Percentiles rank a stretch among this genome's conserved stretches.
Evolutionary conservation across 35 echinoderm and acorn worm genomes (phyloP).

Genomic region (Apostichopus parvimensis): DNA sequence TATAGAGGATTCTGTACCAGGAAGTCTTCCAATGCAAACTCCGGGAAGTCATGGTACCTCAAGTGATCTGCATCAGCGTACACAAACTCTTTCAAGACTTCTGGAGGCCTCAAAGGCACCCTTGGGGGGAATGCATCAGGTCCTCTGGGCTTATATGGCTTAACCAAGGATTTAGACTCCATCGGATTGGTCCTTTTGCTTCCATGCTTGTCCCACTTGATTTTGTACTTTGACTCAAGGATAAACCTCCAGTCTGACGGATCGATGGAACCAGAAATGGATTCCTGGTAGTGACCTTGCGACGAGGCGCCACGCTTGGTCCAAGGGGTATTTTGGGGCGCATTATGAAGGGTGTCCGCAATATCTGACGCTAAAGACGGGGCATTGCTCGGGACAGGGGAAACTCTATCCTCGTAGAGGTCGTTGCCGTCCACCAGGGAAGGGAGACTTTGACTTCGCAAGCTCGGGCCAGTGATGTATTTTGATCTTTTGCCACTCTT

Average conservation of each 20-base stretch:
- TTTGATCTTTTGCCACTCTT: slow-evolving; percentile 3
- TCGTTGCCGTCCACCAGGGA: slow-evolving; percentile 57
- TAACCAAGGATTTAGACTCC: slow-evolving; percentile 73
- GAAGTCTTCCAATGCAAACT: slow-evolving; percentile 86
- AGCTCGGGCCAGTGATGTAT: slow-evolving; percentile 31
- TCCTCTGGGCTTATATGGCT: slow-evolving; percentile 91
- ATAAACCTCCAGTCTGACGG: slow-evolving; percentile 70
- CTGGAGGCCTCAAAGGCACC: slow-evolving; percentile 65
- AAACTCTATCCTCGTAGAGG: not conserved
- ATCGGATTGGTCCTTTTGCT: slow-evolving; percentile 38
- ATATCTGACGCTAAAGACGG: slow-evolving; percentile 75
- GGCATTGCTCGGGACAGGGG: slow-evolving; percentile 76
- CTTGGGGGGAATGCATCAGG: slow-evolving; percentile 87
- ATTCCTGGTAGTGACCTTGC: not conserved
- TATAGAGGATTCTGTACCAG: slow-evolving; percentile 51
- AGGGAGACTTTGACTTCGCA: slow-evolving; percentile 68
- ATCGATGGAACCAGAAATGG: not conserved
- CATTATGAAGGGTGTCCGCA: slow-evolving; percentile 49
- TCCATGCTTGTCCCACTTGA: slow-evolving; percentile 35
- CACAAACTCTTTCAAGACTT: slow-evolving; percentile 76
- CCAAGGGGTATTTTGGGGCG: slow-evolving; percentile 87
- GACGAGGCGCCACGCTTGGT: slow-evolving; percentile 41
- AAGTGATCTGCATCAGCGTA: slow-evolving; percentile 78
- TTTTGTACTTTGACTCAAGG: slow-evolving; percentile 82
- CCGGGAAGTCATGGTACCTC: slow-evolving; percentile 60